Percentiles rank a stretch among this genome's conserved stretches.
These are phyloP conservation scores for Trileptium ribeirensis DNA, from an alignment of 2,888 invertebrate genomes.

Conservation along the genomic window DNA sequence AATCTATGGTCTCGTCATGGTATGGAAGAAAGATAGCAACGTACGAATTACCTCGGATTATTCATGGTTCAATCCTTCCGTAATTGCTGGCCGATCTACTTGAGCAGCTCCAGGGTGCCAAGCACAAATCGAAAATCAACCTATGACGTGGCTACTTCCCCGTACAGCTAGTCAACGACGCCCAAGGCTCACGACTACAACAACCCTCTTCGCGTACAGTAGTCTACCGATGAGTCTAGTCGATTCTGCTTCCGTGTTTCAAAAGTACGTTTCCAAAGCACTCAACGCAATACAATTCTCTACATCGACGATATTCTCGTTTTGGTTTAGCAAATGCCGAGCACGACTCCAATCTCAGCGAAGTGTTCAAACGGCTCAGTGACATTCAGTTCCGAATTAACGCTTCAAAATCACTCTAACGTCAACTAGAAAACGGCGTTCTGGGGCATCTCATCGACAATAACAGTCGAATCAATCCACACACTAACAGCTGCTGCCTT, in stretches of 20 bases:
- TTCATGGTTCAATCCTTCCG: background rate
- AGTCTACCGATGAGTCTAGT: conserved; percentile 5
- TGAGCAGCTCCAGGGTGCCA: too few relatives aligned
- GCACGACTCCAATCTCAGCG: background rate
- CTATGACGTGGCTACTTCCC: too few relatives aligned
- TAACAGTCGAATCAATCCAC: background rate
- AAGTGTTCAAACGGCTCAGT: background rate
- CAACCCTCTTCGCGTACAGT: background rate
- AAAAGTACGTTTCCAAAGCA: background rate
- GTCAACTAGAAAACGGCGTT: background rate
- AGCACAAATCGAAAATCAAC: too few relatives aligned
- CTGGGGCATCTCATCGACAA: background rate
- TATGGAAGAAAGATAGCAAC: background rate
- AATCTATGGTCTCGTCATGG: background rate
- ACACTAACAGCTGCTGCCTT: too few relatives aligned
- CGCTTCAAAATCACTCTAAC: background rate
- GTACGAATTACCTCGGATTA: background rate
- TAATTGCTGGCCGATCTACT: too few relatives aligned
- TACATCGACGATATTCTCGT: background rate
- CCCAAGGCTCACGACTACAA: background rate
- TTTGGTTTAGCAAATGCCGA: background rate
- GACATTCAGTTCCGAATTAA: background rate
- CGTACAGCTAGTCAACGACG: too few relatives aligned
- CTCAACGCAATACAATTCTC: background rate
- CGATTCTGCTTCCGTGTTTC: conserved; percentile 11